These are phyloP conservation scores for Eublepharis macularius DNA, from an alignment of 2,113 vertebrate species.

Conservation along the genomic window DNA sequence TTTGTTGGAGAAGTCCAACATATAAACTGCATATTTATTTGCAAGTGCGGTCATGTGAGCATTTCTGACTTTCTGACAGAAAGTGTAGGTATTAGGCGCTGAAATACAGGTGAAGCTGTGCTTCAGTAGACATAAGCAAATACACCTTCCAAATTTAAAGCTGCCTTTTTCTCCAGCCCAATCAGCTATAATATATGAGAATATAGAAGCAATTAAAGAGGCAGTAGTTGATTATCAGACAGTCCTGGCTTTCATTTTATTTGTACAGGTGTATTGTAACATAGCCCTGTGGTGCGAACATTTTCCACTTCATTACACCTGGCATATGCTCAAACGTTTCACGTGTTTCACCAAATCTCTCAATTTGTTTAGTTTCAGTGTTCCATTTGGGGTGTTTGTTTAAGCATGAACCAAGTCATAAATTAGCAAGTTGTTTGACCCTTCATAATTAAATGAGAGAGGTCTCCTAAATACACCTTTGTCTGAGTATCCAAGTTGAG, in stretches of 20 bases:
- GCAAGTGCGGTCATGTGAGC: not conserved
- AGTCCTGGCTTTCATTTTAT: constrained; percentile 73
- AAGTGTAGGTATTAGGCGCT: not conserved
- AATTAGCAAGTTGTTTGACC: constrained; percentile 42
- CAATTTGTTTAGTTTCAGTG: constrained; percentile 70
- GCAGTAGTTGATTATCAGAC: constrained; percentile 50
- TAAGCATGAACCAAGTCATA: constrained; percentile 69
- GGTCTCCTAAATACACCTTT: constrained; percentile 32
- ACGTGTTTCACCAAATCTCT: constrained; percentile 40
- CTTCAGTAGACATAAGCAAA: not conserved
- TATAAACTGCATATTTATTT: not conserved
- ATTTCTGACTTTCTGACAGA: not conserved
- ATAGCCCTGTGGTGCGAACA: constrained; percentile 74
- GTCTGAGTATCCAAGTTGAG: constrained; percentile 17
- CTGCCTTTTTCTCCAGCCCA: constrained; percentile 26
- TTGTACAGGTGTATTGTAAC: constrained; percentile 81
- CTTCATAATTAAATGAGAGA: constrained; percentile 39
- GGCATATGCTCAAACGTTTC: constrained; percentile 67
- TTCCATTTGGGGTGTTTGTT: constrained; percentile 74
- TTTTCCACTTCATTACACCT: constrained; percentile 86
- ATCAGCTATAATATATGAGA: constrained; percentile 24
- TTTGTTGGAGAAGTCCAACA: not conserved
- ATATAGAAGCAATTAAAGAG: constrained; percentile 54
- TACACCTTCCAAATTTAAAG: not conserved
- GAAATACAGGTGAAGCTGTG: not conserved